These are phyloP conservation scores for Erythrolamprus reginae DNA, from an alignment of 2,113 vertebrate species.

Conservation along the genomic window DNA sequence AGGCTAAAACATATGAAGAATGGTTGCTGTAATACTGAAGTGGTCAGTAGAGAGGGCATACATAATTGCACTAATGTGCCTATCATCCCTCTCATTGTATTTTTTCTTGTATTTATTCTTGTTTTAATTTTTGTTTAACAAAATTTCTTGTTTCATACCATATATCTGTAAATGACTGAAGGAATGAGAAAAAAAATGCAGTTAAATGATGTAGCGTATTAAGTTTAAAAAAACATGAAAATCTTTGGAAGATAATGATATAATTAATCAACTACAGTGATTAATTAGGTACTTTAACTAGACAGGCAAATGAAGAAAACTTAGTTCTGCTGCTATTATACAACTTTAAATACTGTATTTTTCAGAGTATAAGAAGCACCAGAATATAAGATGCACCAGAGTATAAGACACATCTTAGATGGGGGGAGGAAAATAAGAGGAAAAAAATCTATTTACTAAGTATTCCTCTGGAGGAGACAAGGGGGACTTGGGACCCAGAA, in stretches of 20 bases:
- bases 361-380: too few species aligned
- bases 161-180: neutral
- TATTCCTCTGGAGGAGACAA: neutral
- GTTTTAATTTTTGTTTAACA: too few species aligned
- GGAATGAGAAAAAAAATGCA: neutral
- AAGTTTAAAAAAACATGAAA: neutral
- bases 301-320: constrained; percentile 4
- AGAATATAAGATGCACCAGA: too few species aligned
- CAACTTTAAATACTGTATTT: constrained; percentile 16
- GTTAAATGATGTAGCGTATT: neutral
- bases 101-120: too few species aligned
- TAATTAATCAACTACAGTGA: neutral
- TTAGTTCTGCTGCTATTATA: neutral
- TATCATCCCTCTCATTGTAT: too few species aligned
- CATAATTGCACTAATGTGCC: too few species aligned
- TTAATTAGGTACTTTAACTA: neutral
- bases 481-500: too few species aligned
- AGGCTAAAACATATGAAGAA: too few species aligned
- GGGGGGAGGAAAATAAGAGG: neutral
- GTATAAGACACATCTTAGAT: too few species aligned
- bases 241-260: neutral
- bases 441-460: neutral
- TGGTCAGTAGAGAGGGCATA: too few species aligned
- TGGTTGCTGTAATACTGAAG: too few species aligned
- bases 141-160: neutral